A percentile compares a stretch with the other conserved stretches of the same genome.
Conservation (phyloP, 1,140 invertebrate genomes). For the Saccostrea cuccullata region DNA sequence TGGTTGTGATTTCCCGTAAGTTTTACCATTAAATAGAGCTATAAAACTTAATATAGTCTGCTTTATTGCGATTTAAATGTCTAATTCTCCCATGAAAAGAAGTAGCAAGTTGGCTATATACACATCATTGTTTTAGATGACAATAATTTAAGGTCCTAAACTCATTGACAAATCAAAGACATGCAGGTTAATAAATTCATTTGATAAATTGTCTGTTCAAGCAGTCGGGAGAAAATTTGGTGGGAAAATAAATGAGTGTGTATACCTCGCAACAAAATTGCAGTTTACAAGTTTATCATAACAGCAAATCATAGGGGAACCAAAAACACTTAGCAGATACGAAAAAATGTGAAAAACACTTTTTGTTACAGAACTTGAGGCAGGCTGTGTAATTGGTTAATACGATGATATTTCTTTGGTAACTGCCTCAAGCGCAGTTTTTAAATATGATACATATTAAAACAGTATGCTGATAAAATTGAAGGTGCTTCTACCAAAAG, state of each 20-base stretch:
- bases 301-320: background rate
- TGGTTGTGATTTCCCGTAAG: conserved; percentile 18
- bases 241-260: background rate
- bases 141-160: conserved; percentile 9
- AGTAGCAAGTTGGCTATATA: background rate
- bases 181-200: background rate
- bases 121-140: conserved; percentile 21
- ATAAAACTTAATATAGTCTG: conserved; percentile 34
- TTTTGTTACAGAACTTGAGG: background rate
- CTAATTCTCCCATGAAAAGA: background rate
- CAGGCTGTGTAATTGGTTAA: conserved; percentile 28
- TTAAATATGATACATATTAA: conserved; percentile 38
- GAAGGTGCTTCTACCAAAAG: conserved; percentile 18
- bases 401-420: conserved; percentile 26
- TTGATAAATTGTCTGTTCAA: background rate
- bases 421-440: conserved; percentile 14
- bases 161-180: background rate
- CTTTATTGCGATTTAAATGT: conserved; percentile 19
- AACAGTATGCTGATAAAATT: conserved; percentile 34
- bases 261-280: background rate
- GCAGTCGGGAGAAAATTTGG: background rate
- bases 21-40: conserved; percentile 34
- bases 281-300: background rate
- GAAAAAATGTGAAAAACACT: background rate
- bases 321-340: background rate